Base-by-base conservation (phyloP, 2,797 vertebrate genomes). In the Pogonophryne albipinna region DNA sequence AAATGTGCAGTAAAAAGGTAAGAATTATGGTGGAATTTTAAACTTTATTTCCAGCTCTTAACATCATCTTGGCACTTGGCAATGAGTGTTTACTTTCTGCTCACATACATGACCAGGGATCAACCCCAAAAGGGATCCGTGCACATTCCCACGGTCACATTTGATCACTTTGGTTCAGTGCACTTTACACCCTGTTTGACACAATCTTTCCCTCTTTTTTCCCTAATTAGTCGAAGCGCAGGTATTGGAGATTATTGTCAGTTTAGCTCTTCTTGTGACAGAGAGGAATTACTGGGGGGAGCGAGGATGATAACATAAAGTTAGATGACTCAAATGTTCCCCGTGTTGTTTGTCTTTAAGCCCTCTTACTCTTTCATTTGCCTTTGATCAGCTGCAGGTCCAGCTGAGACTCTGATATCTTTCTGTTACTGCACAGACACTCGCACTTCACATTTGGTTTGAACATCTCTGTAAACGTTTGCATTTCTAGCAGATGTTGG, bases 341-440 rank as follows among this genome's bases (percentile, higher is more conserved):
- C 74, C 2, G n/a, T 79, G 73, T 83, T 17, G 41, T 76, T 68
- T 17, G 50, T 90, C 79, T 78, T 71, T 79, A 44, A 85, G 82
- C 85, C 77, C 82, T 86, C 71, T 66, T 81, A 79, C 89, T 85
- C 66, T 74, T 66, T 80, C 67, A 17, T 62, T 73, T 81, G 65
- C 91, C 90, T 87, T 86, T 91, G 91, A 92, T 79, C 90, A 88
- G 91, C 88, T 89, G 84, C 72, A 79, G 86, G 66, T 88, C 44
- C 79, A 60, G 74, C 76, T 42, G 59, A 71, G 67, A 68, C 67
- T 67, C 61, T 58, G 72, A 61, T 41, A 47, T 47, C n/a, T 3
- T 42, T 63, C 20, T 63, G 16, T 61, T 27, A 20, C 71, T 51
- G 66, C 81, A 46, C 65, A 65, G 38, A 74, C 27, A 11, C 60